phyloP scores from a whole-genome alignment of 2,113 vertebrate genomes.

The Varanus komodoensis region DNA sequence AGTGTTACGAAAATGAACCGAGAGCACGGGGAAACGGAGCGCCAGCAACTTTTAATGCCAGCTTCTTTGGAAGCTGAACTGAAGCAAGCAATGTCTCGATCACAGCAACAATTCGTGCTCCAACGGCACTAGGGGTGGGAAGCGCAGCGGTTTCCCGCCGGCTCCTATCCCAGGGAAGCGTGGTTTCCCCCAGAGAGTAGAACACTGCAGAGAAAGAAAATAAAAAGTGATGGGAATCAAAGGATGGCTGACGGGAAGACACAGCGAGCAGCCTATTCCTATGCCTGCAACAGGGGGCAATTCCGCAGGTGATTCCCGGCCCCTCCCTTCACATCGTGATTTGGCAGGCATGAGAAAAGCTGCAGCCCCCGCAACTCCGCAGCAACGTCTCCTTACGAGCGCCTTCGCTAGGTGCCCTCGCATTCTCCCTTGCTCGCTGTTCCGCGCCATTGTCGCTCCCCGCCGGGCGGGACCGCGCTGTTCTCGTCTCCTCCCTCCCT shows the following conservation, averaged over 20 bases:
- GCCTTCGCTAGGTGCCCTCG: neutral
- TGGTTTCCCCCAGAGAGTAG: too few species aligned
- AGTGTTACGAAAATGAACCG: neutral
- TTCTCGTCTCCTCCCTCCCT: constrained; percentile 64
- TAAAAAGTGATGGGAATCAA: neutral
- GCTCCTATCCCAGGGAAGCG: neutral
- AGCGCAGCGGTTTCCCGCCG: neutral
- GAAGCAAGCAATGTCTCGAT: neutral
- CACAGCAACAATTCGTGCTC: neutral
- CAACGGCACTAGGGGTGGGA: neutral
- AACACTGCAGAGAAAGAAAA: too few species aligned
- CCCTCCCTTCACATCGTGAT: too few species aligned
- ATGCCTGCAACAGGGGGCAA: neutral
- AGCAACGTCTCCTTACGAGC: constrained; percentile 44
- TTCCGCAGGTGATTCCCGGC: neutral
- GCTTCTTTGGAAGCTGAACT: neutral
- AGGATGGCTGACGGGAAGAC: neutral
- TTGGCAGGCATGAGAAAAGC: neutral
- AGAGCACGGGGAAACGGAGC: neutral
- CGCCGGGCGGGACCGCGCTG: constrained; percentile 55
- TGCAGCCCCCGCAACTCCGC: rapidly evolving
- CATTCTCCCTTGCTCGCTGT: constrained; percentile 12
- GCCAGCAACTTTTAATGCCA: neutral
- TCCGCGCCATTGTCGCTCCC: constrained; percentile 33
- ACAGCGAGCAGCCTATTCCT: neutral